Conservation (phyloP, 2,888 invertebrate genomes). For the Lepidonotus clava region DNA sequence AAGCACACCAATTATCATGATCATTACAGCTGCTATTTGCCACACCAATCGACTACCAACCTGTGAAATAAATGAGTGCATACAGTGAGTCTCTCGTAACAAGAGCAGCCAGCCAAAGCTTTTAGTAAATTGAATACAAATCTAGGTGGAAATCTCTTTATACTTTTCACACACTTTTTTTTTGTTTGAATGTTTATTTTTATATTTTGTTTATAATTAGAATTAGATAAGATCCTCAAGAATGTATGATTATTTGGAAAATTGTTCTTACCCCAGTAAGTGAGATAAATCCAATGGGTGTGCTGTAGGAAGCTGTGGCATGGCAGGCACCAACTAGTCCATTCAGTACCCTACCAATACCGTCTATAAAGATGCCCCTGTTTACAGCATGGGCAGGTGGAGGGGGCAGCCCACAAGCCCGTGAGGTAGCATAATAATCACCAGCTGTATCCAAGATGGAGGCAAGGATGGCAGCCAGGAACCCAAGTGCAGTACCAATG, state of each 20-base stretch:
- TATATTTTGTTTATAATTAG: too few relatives aligned
- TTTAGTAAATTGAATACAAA: too few relatives aligned
- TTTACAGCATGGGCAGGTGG: conserved; percentile 71
- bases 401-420: conserved; percentile 64
- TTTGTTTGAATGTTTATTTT: too few relatives aligned
- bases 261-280: conserved; percentile 46
- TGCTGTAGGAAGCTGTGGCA: conserved; percentile 71
- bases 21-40: conserved; percentile 21
- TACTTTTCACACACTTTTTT: too few relatives aligned
- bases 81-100: too few relatives aligned
- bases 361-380: conserved; percentile 71
- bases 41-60: conserved; percentile 49
- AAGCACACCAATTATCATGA: conserved; percentile 53
- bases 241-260: too few relatives aligned
- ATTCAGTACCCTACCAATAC: conserved; percentile 68
- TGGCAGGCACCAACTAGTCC: conserved; percentile 71
- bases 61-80: too few relatives aligned
- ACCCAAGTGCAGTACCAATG: conserved; percentile 68
- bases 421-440: conserved; percentile 70
- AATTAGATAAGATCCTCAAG: too few relatives aligned
- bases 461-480: conserved; percentile 67
- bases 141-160: too few relatives aligned
- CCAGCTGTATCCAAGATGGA: conserved; percentile 72
- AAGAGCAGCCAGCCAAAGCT: too few relatives aligned
- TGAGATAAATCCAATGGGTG: conserved; percentile 53